These are phyloP conservation scores for Oncorhynchus masou DNA, from an alignment of 2,113 vertebrate species.

Conservation along the genomic window DNA sequence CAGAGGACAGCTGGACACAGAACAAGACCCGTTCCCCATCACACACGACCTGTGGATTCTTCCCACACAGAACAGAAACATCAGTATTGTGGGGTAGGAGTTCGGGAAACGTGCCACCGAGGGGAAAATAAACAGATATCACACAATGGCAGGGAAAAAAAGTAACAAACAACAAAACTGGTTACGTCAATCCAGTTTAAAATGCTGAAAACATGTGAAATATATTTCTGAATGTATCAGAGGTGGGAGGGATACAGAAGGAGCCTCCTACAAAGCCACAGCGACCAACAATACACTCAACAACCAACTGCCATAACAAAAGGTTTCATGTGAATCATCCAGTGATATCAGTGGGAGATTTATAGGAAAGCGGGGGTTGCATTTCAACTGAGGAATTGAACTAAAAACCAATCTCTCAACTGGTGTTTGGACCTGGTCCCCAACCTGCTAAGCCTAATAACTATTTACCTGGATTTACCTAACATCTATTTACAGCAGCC, in stretches of 20 bases:
- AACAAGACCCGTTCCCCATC: slow-evolving; percentile 10
- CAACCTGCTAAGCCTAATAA: slow-evolving; percentile 52
- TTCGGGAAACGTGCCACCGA: slow-evolving; percentile 56
- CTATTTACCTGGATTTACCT: slow-evolving; percentile 61
- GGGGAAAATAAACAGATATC: slow-evolving; percentile 59
- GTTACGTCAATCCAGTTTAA: slow-evolving; percentile 1
- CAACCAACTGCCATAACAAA: too few relatives aligned
- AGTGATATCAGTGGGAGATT: too few relatives aligned
- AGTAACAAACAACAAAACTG: slow-evolving; percentile 52
- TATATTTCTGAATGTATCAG: background rate
- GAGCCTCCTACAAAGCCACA: too few relatives aligned
- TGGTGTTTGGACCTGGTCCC: slow-evolving; percentile 26
- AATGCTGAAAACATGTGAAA: slow-evolving; percentile 30
- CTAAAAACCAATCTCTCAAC: background rate
- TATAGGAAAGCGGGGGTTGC: background rate
- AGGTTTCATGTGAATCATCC: slow-evolving; percentile 9
- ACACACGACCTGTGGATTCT: background rate
- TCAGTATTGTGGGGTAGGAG: slow-evolving; percentile 27
- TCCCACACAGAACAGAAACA: slow-evolving; percentile 44
- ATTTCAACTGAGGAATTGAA: background rate
- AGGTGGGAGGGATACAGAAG: slow-evolving; percentile 9
- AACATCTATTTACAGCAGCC: slow-evolving; percentile 59
- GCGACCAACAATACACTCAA: too few relatives aligned
- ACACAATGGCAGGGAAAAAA: slow-evolving; percentile 68
- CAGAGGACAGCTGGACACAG: slow-evolving; percentile 51